Conservation (phyloP, 2,113 vertebrate genomes). For the Hucho hucho region DNA sequence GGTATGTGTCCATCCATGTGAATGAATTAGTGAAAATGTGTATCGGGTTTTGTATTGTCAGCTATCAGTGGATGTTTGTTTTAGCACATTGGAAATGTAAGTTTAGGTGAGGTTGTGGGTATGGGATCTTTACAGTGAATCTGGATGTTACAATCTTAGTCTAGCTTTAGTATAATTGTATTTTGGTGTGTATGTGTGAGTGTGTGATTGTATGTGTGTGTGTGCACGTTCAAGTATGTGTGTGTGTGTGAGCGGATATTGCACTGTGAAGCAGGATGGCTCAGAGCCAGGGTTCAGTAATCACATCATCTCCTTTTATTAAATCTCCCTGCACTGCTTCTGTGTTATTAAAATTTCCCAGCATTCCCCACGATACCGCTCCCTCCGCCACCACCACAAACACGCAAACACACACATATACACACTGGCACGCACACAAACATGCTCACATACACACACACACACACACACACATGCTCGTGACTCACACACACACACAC, state of each 20-base stretch:
- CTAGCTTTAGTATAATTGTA: slow-evolving; percentile 65
- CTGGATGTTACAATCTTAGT: slow-evolving; percentile 61
- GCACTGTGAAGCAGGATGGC: slow-evolving; percentile 83
- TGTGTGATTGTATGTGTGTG: slow-evolving; percentile 22
- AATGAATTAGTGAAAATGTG: slow-evolving; percentile 44
- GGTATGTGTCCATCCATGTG: slow-evolving; percentile 53
- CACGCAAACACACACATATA: slow-evolving; percentile 45
- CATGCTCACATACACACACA: slow-evolving; percentile 42
- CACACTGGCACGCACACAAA: slow-evolving; percentile 25
- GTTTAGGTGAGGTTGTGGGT: not conserved
- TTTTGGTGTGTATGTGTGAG: slow-evolving; percentile 25
- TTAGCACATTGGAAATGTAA: slow-evolving; percentile 27
- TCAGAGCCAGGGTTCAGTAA: slow-evolving; percentile 87
- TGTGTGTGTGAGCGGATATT: slow-evolving; percentile 77
- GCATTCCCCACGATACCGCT: slow-evolving; percentile 81
- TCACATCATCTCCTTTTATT: slow-evolving; percentile 95
- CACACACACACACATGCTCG: slow-evolving; percentile 21
- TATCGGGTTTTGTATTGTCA: not conserved
- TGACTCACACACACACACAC: slow-evolving; percentile 39
- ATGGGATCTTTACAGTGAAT: slow-evolving; percentile 51
- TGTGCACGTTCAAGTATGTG: slow-evolving; percentile 47
- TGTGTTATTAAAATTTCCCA: slow-evolving; percentile 96
- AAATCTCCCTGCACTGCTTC: slow-evolving; percentile 90
- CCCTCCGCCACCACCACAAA: slow-evolving; percentile 59
- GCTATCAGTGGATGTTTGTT: slow-evolving; percentile 20